Percentiles rank a stretch among this genome's conserved stretches.
phyloP scores from a whole-genome alignment of 2,888 invertebrate species.

The Neoitamus cyanurus region DNA sequence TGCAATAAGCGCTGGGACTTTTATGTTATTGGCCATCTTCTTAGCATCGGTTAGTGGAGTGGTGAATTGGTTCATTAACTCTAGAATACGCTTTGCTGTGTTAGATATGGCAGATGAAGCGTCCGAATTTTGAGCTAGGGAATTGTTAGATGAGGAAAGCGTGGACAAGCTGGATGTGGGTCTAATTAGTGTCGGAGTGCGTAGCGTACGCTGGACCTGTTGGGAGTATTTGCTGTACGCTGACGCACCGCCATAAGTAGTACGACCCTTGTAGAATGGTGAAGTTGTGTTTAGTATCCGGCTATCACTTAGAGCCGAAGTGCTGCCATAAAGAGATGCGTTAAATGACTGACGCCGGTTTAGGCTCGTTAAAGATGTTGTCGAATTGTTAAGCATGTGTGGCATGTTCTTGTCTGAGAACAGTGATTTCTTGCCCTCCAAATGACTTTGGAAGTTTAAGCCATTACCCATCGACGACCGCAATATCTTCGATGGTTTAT shows the following conservation, averaged over 20 bases:
- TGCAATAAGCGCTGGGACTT: conserved; percentile 53
- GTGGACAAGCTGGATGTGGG: conserved; percentile 61
- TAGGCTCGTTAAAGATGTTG: conserved; percentile 63
- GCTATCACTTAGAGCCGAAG: conserved; percentile 65
- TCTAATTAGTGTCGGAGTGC: conserved; percentile 59
- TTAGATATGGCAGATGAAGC: conserved; percentile 61
- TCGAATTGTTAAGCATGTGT: conserved; percentile 61
- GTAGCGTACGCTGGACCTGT: conserved; percentile 54
- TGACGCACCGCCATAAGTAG: conserved; percentile 80
- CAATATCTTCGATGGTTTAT: conserved; percentile 25
- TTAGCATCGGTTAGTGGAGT: conserved; percentile 83
- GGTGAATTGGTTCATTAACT: conserved; percentile 83
- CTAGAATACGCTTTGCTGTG: conserved; percentile 82
- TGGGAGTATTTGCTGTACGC: conserved; percentile 69
- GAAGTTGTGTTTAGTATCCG: conserved; percentile 67
- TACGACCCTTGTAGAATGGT: conserved; percentile 81
- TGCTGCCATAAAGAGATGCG: conserved; percentile 65
- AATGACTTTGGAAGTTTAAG: conserved; percentile 63
- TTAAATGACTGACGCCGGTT: conserved; percentile 63
- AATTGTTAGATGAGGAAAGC: conserved; percentile 58
- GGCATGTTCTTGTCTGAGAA: conserved; percentile 59
- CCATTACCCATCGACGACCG: conserved; percentile 58
- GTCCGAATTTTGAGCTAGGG: conserved; percentile 50
- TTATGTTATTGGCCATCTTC: conserved; percentile 72
- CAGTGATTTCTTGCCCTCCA: conserved; percentile 64